Evolutionary conservation across 2,113 vertebrate genomes (phyloP), one percentile per base, ranked within the genome.

Genomic region (Eubucco bourcierii): DNA sequence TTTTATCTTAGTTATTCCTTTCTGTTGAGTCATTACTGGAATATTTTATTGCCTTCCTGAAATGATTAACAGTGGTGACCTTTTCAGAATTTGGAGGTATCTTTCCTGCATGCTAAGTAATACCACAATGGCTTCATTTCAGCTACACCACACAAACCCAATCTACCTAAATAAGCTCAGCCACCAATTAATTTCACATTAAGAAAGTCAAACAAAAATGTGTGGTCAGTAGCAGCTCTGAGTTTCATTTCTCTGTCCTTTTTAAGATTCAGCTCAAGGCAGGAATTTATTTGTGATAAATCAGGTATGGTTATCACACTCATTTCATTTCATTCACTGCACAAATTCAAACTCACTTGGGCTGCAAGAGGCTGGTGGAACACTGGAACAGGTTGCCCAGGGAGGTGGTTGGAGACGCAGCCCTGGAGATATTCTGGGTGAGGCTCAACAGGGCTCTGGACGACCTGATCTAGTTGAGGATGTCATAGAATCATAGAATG

Each of bases 41-140:
- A 67, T 74, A 64, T 86, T 75, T 94, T 24, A 87, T 44, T 91
- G 80, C 78, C 63, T 94, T 87, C 63, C 90, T 47, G 60, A 47
- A 78, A 90, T 93, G 82, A 95, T 96, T 93, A 95, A 93, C 25
- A 24, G 68, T 10, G 66, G 64, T 80, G 83, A 95, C 92, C 90
- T 94, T 95, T 94, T 64, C 80, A 87, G 46, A 95, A 92, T 56
- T 64, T 41, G 80, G 80, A 87, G 84, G 25, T 66, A 72, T 95
- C 82, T 84, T 46, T 76, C 59, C 88, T 58, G 94, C 81, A 66
- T 50, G 64, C 64, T 59, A 94, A 96, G 11, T 18, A 77, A 95
- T 19, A 39, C 52, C 84, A 87, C 75, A 76, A 78, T 39, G 58
- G 78, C 73, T 87, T 29, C 4, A 71, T 77, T 94, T 83, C 17